Evolutionary conservation across 2,888 invertebrate species (phyloP), one percentile per base, ranked within the genome.

Genomic region (Hipparchia semele): DNA sequence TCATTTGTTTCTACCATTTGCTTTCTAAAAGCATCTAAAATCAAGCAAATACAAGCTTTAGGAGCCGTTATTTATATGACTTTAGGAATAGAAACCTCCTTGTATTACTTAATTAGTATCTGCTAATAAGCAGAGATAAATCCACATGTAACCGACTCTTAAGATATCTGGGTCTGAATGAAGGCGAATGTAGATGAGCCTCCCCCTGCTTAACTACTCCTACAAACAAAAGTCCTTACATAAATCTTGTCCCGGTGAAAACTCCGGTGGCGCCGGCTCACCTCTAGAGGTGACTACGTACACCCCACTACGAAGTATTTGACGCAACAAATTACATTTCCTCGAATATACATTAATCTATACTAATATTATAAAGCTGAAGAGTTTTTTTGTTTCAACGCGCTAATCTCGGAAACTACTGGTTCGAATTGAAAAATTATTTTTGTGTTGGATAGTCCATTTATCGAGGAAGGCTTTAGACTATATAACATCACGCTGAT

Each of bases 161-260:
- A 89, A 88, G 87, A 83, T 89, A 91, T 87, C 87, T 90, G 85
- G 85, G 81, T 81, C 83, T 81, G 85, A 87, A 88, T 86, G 86
- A 88, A 87, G 84, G 90, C 85, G 86, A 90, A 92, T 91, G 92
- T 90, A 92, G 90, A 93, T 92, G 92, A 94, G 90, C 82, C 82
- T 80, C 80, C 80, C 84, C 81, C 84, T 86, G 86, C 87, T 89
- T 92, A 91, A 94, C 92, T 92, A 90, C 88, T 90, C 87, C 86
- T 89, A 88, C 90, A 92, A 94, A 94, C 90, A 91, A 92, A 93
- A 94, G 91, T 94, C 91, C 90, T 89, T 88, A 90, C 91, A 94
- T 94, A 94, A 94, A 94, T 94, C 93, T 94, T 92, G 89, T 90
- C 90, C 85, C 86, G 82, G 84, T 83, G 87, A 84, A 82, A 88